Conservation (phyloP, 2,797 vertebrate genomes). For the Smutsia gigantea region DNA sequence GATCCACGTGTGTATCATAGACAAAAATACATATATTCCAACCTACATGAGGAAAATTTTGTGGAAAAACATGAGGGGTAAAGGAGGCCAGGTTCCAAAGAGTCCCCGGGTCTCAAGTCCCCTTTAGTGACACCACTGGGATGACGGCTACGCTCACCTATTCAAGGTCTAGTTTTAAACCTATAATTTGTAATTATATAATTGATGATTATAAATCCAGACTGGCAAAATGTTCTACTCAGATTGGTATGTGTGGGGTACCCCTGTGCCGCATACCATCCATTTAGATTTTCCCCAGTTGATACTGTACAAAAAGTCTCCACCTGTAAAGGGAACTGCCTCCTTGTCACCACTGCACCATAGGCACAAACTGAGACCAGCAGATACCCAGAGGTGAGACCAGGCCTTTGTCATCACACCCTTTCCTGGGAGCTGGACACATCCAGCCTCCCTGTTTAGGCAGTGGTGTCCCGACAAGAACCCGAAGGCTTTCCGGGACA, state of each 20-base stretch:
- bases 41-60: background rate
- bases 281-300: background rate
- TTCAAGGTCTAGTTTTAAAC: background rate
- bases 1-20: accelerated
- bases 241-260: accelerated
- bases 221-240: background rate
- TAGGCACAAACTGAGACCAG: background rate
- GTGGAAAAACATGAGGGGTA: background rate
- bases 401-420: background rate
- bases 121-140: background rate
- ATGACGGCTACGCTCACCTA: background rate
- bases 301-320: background rate
- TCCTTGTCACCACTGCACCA: accelerated
- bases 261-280: no score
- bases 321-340: background rate
- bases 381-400: background rate
- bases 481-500: accelerated
- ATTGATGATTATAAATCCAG: background rate
- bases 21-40: background rate
- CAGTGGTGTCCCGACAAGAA: background rate
- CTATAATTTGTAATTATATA: no score
- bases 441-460: accelerated
- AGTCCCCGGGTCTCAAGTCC: background rate
- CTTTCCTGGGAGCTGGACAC: background rate
- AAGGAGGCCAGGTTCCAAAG: background rate